These are phyloP conservation scores for Coptotermes formosanus DNA, from an alignment of 1,140 invertebrate genomes.

Conservation along the genomic window DNA sequence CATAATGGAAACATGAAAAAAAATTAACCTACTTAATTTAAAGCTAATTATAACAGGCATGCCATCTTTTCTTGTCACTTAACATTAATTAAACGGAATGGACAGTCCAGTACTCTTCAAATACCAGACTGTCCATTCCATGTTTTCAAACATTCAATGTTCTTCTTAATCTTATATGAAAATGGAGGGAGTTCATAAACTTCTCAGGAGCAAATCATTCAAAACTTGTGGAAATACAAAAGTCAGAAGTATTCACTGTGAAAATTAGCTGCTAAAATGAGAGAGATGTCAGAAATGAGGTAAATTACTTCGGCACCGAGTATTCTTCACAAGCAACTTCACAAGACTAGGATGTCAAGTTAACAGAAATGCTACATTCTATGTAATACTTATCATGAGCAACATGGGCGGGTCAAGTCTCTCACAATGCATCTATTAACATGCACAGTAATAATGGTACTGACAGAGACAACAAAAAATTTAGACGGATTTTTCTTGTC, in stretches of 20 bases:
- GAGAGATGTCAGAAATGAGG: background rate
- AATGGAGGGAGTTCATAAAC: background rate
- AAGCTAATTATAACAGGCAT: background rate
- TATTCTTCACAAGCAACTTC: background rate
- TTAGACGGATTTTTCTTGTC: conserved; percentile 15
- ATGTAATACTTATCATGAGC: conserved; percentile 19
- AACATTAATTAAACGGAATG: background rate
- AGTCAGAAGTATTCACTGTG: background rate
- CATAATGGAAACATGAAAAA: background rate
- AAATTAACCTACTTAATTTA: background rate
- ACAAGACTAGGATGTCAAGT: background rate
- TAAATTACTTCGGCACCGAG: background rate
- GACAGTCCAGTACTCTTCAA: background rate
- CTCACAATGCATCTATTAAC: background rate
- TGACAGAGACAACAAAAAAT: background rate
- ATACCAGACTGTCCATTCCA: conserved; percentile 10
- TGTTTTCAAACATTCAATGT: background rate
- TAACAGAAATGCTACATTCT: background rate
- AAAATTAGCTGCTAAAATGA: background rate
- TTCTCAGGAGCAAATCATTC: background rate
- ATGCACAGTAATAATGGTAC: background rate
- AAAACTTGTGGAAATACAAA: background rate
- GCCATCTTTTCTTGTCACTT: background rate
- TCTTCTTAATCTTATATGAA: background rate
- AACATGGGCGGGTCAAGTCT: conserved; percentile 3